Percentiles rank a stretch among this genome's conserved stretches.
Conservation (phyloP, 2,888 invertebrate species). For the Lasioglossum leucozonium region DNA sequence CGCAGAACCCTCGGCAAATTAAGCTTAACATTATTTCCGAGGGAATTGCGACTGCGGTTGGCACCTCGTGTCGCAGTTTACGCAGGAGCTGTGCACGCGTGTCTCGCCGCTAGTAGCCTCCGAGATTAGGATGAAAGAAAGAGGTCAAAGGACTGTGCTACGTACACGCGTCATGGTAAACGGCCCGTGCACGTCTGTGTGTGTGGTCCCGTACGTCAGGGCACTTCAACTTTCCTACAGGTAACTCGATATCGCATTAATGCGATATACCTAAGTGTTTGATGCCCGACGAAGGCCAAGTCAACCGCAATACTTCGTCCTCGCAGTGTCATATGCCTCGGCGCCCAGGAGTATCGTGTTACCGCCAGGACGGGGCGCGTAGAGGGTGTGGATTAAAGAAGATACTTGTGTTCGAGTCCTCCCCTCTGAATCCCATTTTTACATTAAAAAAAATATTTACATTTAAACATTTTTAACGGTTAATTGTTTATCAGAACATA, state of each 20-base stretch:
- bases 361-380: conserved; percentile 63
- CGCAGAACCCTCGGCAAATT: conserved; percentile 39
- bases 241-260: conserved; percentile 79
- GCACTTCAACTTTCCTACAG: conserved; percentile 66
- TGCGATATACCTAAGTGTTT: conserved; percentile 73
- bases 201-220: conserved; percentile 53
- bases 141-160: not conserved
- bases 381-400: conserved; percentile 74
- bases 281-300: conserved; percentile 74
- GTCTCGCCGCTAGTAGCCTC: not conserved
- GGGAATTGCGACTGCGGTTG: conserved; percentile 42
- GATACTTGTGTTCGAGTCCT: conserved; percentile 28
- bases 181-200: not conserved
- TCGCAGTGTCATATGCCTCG: conserved; percentile 77
- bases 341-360: conserved; percentile 79
- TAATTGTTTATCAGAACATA: too few species aligned
- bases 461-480: too few species aligned
- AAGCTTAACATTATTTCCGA: conserved; percentile 43
- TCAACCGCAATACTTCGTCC: conserved; percentile 80
- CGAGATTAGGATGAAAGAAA: conserved; percentile 25
- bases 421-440: not conserved
- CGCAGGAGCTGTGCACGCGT: conserved; percentile 6
- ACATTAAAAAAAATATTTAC: not conserved
- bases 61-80: conserved; percentile 4
- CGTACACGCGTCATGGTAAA: not conserved